These are phyloP conservation scores for Hyalella azteca DNA, from an alignment of 2,888 invertebrate genomes.

Conservation along the genomic window DNA sequence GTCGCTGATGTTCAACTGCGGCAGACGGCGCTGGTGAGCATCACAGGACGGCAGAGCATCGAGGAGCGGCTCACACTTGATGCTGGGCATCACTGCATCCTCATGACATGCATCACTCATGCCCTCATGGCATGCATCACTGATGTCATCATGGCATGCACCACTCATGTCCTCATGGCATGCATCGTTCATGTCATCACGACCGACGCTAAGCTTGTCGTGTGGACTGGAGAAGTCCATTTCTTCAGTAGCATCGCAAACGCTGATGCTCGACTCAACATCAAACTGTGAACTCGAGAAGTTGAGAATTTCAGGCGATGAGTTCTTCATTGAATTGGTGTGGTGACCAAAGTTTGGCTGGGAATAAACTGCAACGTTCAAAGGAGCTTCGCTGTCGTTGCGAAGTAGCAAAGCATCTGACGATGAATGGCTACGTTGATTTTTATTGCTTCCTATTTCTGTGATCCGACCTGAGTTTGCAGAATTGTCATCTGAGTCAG, in stretches of 20 bases:
- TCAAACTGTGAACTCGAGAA: neutral
- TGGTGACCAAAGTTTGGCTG: neutral
- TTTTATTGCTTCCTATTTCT: neutral
- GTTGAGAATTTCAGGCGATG: neutral
- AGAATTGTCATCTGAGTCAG: constrained; percentile 10
- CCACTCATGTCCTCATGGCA: neutral
- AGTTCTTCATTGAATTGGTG: neutral
- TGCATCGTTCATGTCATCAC: too few relatives aligned
- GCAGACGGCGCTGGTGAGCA: neutral
- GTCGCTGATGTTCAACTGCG: neutral
- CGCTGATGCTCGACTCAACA: neutral
- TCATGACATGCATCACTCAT: neutral
- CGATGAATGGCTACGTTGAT: neutral
- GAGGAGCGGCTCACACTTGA: constrained; percentile 9
- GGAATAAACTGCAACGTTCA: neutral
- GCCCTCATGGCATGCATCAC: neutral
- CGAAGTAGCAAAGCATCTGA: neutral
- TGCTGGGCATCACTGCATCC: neutral
- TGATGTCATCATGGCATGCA: neutral
- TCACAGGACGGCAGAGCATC: neutral
- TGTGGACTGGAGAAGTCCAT: too few relatives aligned
- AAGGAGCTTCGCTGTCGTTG: neutral
- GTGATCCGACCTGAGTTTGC: neutral
- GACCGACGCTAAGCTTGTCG: too few relatives aligned
- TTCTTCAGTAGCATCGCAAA: neutral